Evolutionary conservation across 2,797 vertebrate species (phyloP).

Genomic region (Sebastes matsubarae): DNA sequence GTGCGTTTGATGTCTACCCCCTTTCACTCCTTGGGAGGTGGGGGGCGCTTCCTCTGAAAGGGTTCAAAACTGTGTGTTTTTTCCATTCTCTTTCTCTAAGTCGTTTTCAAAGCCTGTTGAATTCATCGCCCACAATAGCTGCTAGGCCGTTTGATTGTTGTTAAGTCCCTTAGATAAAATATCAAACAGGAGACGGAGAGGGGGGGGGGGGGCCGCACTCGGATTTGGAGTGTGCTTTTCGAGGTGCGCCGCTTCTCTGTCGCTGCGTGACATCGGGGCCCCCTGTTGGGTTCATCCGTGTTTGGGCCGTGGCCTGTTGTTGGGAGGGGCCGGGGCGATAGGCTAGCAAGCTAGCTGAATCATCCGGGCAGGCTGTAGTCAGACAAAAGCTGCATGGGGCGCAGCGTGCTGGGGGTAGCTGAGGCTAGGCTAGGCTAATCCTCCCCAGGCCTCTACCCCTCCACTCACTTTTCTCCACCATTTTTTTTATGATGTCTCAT

Average conservation of each 20-base stretch:
- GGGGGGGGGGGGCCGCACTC: conserved; percentile 21
- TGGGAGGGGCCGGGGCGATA: conserved; percentile 27
- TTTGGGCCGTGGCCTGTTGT: conserved; percentile 55
- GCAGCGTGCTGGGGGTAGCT: conserved; percentile 44
- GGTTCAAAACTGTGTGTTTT: conserved; percentile 63
- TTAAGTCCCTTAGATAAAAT: conserved; percentile 79
- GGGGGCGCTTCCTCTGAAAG: conserved; percentile 63
- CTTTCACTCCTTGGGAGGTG: conserved; percentile 62
- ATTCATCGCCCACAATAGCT: conserved; percentile 70
- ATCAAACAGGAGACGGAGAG: conserved; percentile 71
- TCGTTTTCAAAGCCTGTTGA: conserved; percentile 77
- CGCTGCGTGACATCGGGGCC: conserved; percentile 59
- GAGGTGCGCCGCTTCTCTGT: conserved; percentile 54
- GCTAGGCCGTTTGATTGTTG: conserved; percentile 72
- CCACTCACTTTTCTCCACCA: not conserved
- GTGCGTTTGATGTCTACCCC: conserved; percentile 74
- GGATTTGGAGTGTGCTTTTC: conserved; percentile 68
- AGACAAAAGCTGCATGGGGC: conserved; percentile 76
- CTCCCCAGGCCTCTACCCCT: conserved; percentile 30
- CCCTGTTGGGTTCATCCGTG: conserved; percentile 70
- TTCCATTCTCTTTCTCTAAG: conserved; percentile 69
- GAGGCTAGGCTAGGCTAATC: conserved; percentile 57
- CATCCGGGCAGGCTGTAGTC: conserved; percentile 64
- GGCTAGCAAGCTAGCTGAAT: conserved; percentile 49
- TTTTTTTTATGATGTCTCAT: conserved; percentile 4